Evolutionary conservation across 2,113 vertebrate genomes (phyloP).

Genomic region (Osmerus mordax): DNA sequence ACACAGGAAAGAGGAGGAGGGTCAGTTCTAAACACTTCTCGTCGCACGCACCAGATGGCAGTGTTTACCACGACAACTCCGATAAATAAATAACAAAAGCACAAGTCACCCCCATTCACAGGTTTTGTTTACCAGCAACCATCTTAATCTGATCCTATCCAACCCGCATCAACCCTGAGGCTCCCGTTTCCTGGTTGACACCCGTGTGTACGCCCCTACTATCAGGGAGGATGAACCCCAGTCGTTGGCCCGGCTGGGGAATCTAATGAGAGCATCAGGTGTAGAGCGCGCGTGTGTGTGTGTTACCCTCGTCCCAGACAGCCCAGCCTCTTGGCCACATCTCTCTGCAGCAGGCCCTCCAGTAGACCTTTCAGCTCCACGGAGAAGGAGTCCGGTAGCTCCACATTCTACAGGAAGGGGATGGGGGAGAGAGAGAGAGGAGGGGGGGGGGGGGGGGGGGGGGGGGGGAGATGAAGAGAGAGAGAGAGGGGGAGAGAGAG

Average conservation of each 20-base stretch:
- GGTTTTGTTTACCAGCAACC: background rate
- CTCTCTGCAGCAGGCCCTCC: slow-evolving; percentile 75
- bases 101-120: background rate
- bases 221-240: too few species aligned
- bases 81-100: background rate
- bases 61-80: slow-evolving; percentile 29
- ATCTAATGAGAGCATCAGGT: too few species aligned
- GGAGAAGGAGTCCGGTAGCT: too few species aligned
- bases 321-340: slow-evolving; percentile 87
- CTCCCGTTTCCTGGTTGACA: too few species aligned
- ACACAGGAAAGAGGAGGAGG: background rate
- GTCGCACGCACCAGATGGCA: slow-evolving; percentile 49
- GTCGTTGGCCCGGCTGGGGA: too few species aligned
- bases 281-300: background rate
- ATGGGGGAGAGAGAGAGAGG: background rate
- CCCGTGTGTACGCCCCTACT: too few species aligned
- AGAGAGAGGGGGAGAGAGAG: background rate
- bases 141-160: background rate
- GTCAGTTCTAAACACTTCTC: background rate
- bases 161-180: too few species aligned
- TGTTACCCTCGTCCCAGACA: slow-evolving; percentile 88
- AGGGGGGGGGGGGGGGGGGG: background rate
- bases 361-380: too few species aligned
- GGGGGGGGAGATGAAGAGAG: background rate
- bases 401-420: slow-evolving; percentile 69